phyloP scores from a whole-genome alignment of 2,888 invertebrate species.

The Thymelicus acteon region DNA sequence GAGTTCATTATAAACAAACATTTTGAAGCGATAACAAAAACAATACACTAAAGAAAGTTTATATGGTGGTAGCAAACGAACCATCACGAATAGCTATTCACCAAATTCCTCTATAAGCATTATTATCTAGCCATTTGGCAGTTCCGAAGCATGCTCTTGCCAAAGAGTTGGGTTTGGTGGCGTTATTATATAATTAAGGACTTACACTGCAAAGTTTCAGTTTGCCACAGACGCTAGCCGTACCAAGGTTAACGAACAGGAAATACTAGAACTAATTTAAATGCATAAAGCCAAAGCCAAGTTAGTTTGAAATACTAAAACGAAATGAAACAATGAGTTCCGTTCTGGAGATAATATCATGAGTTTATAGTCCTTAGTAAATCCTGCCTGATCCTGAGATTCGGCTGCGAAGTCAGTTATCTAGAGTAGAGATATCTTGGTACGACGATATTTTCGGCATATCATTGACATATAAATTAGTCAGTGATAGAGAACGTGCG shows the following conservation, averaged over 20 bases:
- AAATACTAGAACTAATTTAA: constrained; percentile 35
- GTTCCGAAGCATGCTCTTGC: constrained; percentile 33
- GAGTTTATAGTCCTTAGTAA: neutral
- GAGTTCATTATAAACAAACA: neutral
- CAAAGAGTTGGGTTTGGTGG: constrained; percentile 36
- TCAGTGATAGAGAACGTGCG: too few relatives aligned
- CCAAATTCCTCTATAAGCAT: constrained; percentile 31
- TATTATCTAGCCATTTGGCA: constrained; percentile 37
- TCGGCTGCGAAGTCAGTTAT: neutral
- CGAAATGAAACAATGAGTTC: constrained; percentile 9
- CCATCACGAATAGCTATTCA: constrained; percentile 18
- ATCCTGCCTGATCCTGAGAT: neutral
- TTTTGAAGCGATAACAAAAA: constrained; percentile 9
- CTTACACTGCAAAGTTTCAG: constrained; percentile 30
- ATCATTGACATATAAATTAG: too few relatives aligned
- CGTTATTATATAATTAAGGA: constrained; percentile 38
- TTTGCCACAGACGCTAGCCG: constrained; percentile 23
- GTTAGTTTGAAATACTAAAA: constrained; percentile 25
- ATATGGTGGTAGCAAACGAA: constrained; percentile 14
- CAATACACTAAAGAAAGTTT: constrained; percentile 5
- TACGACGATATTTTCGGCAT: too few relatives aligned
- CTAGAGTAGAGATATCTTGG: too few relatives aligned
- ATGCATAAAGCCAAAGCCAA: constrained; percentile 27
- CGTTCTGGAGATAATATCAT: neutral
- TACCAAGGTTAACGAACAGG: constrained; percentile 34